These are phyloP conservation scores for Ichneumoninae sp. DNA, from an alignment of 2,888 invertebrate species.

Conservation along the genomic window DNA sequence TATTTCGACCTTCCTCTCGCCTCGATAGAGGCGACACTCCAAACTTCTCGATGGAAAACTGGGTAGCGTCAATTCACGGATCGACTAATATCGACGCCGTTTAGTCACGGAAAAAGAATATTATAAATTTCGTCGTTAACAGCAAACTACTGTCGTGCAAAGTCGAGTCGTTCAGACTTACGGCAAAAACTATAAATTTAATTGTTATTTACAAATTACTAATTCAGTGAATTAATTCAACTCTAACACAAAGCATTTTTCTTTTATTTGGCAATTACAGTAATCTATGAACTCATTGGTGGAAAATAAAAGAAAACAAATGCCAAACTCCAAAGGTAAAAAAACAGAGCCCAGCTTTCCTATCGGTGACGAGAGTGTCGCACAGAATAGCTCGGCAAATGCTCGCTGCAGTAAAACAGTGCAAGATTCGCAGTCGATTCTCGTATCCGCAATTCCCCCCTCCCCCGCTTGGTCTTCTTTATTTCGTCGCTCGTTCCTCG, in stretches of 20 bases:
- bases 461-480: constrained; percentile 20
- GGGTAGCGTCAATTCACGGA: background rate
- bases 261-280: background rate
- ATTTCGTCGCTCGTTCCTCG: background rate
- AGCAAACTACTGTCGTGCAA: too few species aligned
- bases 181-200: too few species aligned
- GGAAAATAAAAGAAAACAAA: background rate
- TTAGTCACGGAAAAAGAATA: background rate
- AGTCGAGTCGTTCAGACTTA: too few species aligned
- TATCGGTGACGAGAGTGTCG: background rate
- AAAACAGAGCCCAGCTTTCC: background rate
- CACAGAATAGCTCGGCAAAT: background rate
- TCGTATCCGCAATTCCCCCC: constrained; percentile 5
- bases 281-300: background rate
- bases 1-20: background rate
- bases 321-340: background rate
- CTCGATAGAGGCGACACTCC: background rate
- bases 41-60: background rate
- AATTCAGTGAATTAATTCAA: too few species aligned
- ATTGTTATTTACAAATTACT: too few species aligned
- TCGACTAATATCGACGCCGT: too few species aligned
- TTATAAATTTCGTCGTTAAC: too few species aligned
- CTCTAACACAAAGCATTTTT: background rate
- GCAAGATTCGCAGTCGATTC: constrained; percentile 2
- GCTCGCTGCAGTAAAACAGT: background rate